Conservation (phyloP, 1,140 invertebrate species). For the Cydia amplana region DNA sequence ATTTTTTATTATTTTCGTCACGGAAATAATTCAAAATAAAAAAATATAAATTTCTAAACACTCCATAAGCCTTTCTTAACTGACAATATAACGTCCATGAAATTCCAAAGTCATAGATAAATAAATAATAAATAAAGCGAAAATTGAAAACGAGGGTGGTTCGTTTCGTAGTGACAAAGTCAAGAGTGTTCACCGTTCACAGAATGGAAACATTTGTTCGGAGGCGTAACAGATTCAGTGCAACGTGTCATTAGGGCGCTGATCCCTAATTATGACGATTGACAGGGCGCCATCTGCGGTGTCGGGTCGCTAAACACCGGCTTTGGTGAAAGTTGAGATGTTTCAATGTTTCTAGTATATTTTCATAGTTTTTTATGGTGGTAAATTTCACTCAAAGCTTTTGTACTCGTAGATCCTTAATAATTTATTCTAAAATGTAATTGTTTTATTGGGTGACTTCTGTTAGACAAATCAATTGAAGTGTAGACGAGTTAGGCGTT, state of each 20-base stretch:
- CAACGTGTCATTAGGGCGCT: constrained; percentile 74
- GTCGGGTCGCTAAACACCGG: constrained; percentile 49
- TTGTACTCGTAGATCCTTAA: no score
- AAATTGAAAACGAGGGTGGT: constrained; percentile 43
- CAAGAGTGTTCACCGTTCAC: constrained; percentile 67
- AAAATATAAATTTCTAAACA: no score
- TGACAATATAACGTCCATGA: no score
- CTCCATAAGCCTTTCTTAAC: no score
- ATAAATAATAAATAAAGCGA: background rate
- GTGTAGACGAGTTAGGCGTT: no score
- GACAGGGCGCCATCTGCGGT: constrained; percentile 78
- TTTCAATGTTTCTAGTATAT: background rate
- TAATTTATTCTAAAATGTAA: no score
- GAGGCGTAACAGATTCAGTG: constrained; percentile 73
- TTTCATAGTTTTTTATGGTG: background rate
- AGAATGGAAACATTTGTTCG: constrained; percentile 66
- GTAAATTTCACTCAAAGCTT: no score
- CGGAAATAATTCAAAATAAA: no score
- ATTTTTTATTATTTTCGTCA: no score
- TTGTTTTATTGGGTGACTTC: no score
- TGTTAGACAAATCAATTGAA: no score
- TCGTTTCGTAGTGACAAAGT: constrained; percentile 56
- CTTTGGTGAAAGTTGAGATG: constrained; percentile 42
- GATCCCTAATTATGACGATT: constrained; percentile 79
- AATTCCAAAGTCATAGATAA: background rate